Conservation (phyloP, 1,140 invertebrate genomes). For the Mylabris phalerata region DNA sequence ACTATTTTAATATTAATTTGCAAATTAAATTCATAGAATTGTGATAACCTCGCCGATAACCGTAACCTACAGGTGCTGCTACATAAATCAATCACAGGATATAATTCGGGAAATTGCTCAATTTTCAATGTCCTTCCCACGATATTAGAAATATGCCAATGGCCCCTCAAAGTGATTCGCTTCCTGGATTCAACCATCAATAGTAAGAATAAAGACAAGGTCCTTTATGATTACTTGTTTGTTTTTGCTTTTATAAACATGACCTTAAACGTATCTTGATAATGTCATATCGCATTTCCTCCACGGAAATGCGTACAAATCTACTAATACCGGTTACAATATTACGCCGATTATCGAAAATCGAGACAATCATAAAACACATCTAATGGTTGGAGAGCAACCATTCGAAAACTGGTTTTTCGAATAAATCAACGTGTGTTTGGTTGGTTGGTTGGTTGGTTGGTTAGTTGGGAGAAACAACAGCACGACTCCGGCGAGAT, state of each 20-base stretch:
- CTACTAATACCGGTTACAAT: no score
- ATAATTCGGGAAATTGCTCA: no score
- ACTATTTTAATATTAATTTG: no score
- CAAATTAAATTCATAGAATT: no score
- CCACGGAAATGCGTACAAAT: slow-evolving; percentile 7
- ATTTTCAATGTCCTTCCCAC: background rate
- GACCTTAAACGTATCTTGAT: slow-evolving; percentile 6
- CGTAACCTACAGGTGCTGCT: no score
- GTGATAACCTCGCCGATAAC: no score
- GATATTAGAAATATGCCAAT: slow-evolving; percentile 1
- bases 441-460: background rate
- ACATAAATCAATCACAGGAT: no score
- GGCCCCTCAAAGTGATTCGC: slow-evolving; percentile 5
- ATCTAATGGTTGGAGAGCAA: background rate
- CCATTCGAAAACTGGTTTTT: slow-evolving; percentile 28
- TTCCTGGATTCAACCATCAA: slow-evolving; percentile 5
- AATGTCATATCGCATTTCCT: slow-evolving; percentile 10
- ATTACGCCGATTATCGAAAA: no score
- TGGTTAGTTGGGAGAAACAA: slow-evolving; percentile 24
- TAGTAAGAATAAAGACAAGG: slow-evolving; percentile 5
- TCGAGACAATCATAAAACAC: no score
- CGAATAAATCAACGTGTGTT: slow-evolving; percentile 28
- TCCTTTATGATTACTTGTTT: no score
- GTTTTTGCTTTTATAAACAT: background rate
- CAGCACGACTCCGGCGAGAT: slow-evolving; percentile 26